Conservation (phyloP, 2,888 invertebrate species). For the Dorcus parallelipipedus region DNA sequence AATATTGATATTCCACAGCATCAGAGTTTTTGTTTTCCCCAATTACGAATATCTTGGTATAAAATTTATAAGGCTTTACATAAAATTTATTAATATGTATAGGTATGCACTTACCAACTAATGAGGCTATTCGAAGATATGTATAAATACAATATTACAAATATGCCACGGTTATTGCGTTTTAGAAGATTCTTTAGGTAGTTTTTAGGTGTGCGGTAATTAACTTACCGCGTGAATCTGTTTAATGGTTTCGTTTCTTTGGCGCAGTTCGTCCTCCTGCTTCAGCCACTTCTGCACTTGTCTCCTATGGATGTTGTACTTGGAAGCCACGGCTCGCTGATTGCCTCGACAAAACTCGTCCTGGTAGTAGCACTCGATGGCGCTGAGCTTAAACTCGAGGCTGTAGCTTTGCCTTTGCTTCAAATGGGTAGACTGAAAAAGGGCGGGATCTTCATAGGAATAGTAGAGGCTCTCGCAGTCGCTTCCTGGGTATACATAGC, state of each 20-base stretch:
- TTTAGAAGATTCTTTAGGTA: not conserved
- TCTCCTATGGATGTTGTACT: constrained; percentile 50
- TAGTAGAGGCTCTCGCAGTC: constrained; percentile 26
- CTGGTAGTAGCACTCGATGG: constrained; percentile 54
- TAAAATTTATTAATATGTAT: not conserved
- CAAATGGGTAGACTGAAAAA: constrained; percentile 25
- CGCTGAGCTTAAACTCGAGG: constrained; percentile 55
- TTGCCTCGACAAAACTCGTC: constrained; percentile 47
- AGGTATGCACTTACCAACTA: constrained; percentile 3
- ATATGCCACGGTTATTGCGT: constrained; percentile 12
- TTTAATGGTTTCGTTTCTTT: constrained; percentile 40
- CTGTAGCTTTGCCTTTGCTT: constrained; percentile 50
- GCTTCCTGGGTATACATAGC: constrained; percentile 24
- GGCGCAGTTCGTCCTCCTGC: constrained; percentile 48
- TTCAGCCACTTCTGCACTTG: constrained; percentile 59
- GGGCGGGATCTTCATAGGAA: constrained; percentile 31
- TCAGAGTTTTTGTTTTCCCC: too few relatives aligned
- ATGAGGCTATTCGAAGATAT: constrained; percentile 8
- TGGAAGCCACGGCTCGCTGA: constrained; percentile 50
- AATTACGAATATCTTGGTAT: not conserved
- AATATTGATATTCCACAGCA: too few relatives aligned
- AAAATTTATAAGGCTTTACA: not conserved
- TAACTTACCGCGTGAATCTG: constrained; percentile 31
- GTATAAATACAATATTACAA: not conserved
- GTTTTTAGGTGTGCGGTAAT: not conserved